Evolutionary conservation across 2,113 vertebrate species (phyloP).

Genomic region (Sus scrofa): DNA sequence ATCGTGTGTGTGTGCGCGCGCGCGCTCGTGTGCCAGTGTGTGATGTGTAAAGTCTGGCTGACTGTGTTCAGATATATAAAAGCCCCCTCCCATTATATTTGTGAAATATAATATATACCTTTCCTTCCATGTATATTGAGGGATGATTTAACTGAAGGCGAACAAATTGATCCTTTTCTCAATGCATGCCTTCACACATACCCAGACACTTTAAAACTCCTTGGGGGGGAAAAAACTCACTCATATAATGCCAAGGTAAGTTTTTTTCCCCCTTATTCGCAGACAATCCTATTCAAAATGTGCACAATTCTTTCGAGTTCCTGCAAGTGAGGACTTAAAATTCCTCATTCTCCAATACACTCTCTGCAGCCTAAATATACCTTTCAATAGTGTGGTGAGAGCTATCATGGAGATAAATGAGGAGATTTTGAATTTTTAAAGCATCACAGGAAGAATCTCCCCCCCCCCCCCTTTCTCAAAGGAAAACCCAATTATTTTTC

Average conservation of each 20-base stretch:
- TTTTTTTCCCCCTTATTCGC: conserved; percentile 58
- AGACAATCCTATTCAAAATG: conserved; percentile 74
- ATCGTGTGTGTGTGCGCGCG: conserved; percentile 71
- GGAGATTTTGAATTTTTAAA: conserved; percentile 74
- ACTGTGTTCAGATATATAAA: not conserved
- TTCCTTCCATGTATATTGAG: conserved; percentile 14
- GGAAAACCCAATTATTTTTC: conserved; percentile 79
- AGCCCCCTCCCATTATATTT: conserved; percentile 45
- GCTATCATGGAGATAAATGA: conserved; percentile 62
- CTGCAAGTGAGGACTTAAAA: conserved; percentile 56
- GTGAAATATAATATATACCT: conserved; percentile 52
- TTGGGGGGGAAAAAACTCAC: conserved; percentile 66
- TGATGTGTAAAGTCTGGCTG: not conserved
- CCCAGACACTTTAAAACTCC: conserved; percentile 76
- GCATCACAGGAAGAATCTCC: conserved; percentile 40
- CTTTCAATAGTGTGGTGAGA: conserved; percentile 63
- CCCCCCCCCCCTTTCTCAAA: conserved; percentile 8
- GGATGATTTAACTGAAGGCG: conserved; percentile 76
- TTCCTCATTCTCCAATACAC: conserved; percentile 40
- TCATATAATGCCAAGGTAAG: conserved; percentile 79
- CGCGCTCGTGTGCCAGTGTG: conserved; percentile 22
- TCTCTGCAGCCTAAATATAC: conserved; percentile 49
- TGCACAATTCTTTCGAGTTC: conserved; percentile 76
- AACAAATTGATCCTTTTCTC: conserved; percentile 73
- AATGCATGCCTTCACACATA: conserved; percentile 61